phyloP scores from a whole-genome alignment of 2,797 vertebrate genomes.

The Echiichthys vipera region DNA sequence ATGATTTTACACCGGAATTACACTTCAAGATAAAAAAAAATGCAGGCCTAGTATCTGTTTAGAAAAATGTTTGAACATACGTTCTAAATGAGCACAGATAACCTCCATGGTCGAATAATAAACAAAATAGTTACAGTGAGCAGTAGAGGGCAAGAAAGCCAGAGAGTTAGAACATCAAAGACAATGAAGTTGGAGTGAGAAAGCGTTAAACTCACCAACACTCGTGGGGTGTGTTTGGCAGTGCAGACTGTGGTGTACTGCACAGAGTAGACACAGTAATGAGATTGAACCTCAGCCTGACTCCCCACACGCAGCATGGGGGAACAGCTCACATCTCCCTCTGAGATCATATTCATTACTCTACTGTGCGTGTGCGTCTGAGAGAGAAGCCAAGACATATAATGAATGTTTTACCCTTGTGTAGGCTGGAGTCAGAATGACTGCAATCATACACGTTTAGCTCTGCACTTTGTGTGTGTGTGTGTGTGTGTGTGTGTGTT shows the following conservation, averaged over 20 bases:
- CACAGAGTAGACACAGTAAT: conserved; percentile 34
- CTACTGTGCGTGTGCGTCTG: neutral
- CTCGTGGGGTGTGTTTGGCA: neutral
- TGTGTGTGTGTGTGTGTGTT: conserved; percentile 1
- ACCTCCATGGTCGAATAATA: neutral
- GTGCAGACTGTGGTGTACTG: conserved; percentile 4
- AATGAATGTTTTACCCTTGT: conserved; percentile 41
- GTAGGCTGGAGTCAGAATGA: conserved; percentile 24
- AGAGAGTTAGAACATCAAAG: neutral
- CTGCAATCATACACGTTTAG: conserved; percentile 12
- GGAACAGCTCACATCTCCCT: conserved; percentile 20
- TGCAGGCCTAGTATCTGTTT: neutral
- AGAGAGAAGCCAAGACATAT: conserved; percentile 17
- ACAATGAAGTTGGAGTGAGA: neutral
- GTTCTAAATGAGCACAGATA: neutral
- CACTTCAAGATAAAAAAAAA: neutral
- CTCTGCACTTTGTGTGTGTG: neutral
- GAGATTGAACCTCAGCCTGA: conserved; percentile 31
- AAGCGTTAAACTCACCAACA: neutral
- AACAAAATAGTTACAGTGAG: neutral
- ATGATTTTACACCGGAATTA: neutral
- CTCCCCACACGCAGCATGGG: conserved; percentile 26
- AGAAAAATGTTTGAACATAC: neutral
- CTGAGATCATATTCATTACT: conserved; percentile 48
- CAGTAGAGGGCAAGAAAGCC: neutral